Percentiles rank a stretch among this genome's conserved stretches.
phyloP scores from a whole-genome alignment of 2,888 invertebrate species.

The Plebejus argus region DNA sequence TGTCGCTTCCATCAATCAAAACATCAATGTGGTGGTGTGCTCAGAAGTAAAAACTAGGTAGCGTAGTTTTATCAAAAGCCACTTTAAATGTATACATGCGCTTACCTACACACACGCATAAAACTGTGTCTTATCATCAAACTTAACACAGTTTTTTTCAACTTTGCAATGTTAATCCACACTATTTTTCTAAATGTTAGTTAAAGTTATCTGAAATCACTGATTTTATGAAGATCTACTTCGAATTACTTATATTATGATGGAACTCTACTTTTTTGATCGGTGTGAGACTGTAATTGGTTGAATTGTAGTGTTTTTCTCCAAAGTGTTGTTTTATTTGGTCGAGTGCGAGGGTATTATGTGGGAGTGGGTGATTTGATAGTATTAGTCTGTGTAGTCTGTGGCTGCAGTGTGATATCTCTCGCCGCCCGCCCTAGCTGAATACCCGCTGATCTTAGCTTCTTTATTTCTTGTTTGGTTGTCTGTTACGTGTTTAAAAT shows the following conservation, averaged over 20 bases:
- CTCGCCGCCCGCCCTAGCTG: slow-evolving; percentile 43
- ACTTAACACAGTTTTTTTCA: too few relatives aligned
- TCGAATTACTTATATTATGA: neutral
- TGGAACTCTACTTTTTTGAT: neutral
- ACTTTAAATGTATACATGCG: too few relatives aligned
- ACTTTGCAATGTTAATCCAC: too few relatives aligned
- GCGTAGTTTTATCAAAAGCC: too few relatives aligned
- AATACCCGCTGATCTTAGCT: slow-evolving; percentile 28
- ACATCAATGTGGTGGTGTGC: too few relatives aligned
- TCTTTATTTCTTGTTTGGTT: neutral
- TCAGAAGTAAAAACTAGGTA: too few relatives aligned
- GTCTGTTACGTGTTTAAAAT: slow-evolving; percentile 10
- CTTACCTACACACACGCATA: too few relatives aligned
- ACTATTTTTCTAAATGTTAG: too few relatives aligned
- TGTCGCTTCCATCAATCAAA: too few relatives aligned
- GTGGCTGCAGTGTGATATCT: slow-evolving; percentile 46
- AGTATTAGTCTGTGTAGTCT: slow-evolving; percentile 42
- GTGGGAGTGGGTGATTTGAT: slow-evolving; percentile 41
- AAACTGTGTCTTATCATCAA: too few relatives aligned
- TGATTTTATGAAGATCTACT: neutral
- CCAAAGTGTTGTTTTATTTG: slow-evolving; percentile 9
- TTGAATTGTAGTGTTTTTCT: neutral
- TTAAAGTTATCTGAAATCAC: too few relatives aligned
- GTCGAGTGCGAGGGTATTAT: slow-evolving; percentile 13
- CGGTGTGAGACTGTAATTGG: neutral